Percentiles rank a stretch among this genome's conserved stretches.
Evolutionary conservation across 2,113 vertebrate species (phyloP).

Genomic region (Alaudala cheleensis): DNA sequence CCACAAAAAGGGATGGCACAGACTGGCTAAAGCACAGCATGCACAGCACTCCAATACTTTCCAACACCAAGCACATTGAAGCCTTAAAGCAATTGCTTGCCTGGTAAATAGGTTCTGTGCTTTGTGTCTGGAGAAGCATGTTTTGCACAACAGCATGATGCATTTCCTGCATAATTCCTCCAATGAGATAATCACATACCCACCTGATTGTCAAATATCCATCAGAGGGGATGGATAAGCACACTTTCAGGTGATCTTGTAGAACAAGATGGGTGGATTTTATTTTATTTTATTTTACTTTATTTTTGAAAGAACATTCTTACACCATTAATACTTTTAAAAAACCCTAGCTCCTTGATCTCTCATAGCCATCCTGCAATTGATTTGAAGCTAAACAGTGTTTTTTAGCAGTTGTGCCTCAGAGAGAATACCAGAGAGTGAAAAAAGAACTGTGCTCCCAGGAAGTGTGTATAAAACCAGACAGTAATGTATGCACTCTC

Average conservation of each 20-base stretch:
- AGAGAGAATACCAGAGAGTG: not conserved
- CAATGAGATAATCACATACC: not conserved
- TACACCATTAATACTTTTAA: not conserved
- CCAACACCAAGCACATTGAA: not conserved
- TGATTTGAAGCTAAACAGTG: not conserved
- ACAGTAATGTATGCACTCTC: slow-evolving; percentile 1
- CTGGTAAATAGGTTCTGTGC: not conserved
- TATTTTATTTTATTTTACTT: not conserved
- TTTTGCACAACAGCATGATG: not conserved
- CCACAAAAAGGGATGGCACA: not conserved
- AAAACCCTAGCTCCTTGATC: not conserved
- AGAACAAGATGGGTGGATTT: not conserved
- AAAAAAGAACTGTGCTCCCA: not conserved
- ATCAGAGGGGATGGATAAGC: not conserved
- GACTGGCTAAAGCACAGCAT: not conserved
- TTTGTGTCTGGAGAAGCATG: not conserved
- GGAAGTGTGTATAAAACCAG: not conserved
- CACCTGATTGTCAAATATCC: not conserved
- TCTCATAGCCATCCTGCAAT: not conserved
- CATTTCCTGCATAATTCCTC: not conserved
- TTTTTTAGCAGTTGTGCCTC: not conserved
- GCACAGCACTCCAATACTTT: not conserved
- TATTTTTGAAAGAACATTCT: not conserved
- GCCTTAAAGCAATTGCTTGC: not conserved
- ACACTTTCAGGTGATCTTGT: not conserved